Conservation (phyloP, 2,888 invertebrate species). For the Drosophila anceps region DNA sequence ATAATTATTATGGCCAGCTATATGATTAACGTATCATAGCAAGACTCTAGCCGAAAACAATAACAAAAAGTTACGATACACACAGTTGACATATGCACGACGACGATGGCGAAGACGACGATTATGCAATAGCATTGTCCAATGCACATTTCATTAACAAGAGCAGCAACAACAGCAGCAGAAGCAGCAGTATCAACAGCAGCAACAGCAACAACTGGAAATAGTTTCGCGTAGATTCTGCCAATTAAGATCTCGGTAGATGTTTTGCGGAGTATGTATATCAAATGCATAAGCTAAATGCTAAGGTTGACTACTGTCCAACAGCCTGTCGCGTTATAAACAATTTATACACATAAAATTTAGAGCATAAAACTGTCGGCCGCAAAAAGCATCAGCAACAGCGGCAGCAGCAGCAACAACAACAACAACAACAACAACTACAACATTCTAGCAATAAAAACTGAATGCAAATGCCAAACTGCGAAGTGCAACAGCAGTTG, state of each 20-base stretch:
- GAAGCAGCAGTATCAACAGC: slow-evolving; percentile 12
- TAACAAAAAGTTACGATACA: slow-evolving; percentile 34
- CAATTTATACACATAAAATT: slow-evolving; percentile 73
- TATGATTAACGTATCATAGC: slow-evolving; percentile 38
- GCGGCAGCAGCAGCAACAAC: not conserved
- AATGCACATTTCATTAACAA: slow-evolving; percentile 71
- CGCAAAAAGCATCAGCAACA: slow-evolving; percentile 33
- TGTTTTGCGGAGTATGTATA: slow-evolving; percentile 46
- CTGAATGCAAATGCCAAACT: slow-evolving; percentile 79
- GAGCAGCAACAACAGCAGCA: slow-evolving; percentile 35
- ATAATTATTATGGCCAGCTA: slow-evolving; percentile 46
- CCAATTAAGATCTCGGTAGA: slow-evolving; percentile 74
- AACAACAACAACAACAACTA: slow-evolving; percentile 33
- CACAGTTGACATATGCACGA: slow-evolving; percentile 60
- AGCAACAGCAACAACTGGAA: slow-evolving; percentile 32
- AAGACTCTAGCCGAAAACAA: slow-evolving; percentile 10
- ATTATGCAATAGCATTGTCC: slow-evolving; percentile 76
- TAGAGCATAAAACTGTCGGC: slow-evolving; percentile 78
- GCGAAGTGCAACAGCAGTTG: slow-evolving; percentile 59
- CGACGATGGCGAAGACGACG: slow-evolving; percentile 36
- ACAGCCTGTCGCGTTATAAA: slow-evolving; percentile 50
- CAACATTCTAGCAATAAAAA: slow-evolving; percentile 53
- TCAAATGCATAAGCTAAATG: slow-evolving; percentile 70
- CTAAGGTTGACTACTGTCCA: slow-evolving; percentile 77
- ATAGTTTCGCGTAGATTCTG: slow-evolving; percentile 43